Percentiles rank a stretch among this genome's conserved stretches.
Conservation (phyloP, 2,113 vertebrate species). For the Hydrochoerus hydrochaeris region DNA sequence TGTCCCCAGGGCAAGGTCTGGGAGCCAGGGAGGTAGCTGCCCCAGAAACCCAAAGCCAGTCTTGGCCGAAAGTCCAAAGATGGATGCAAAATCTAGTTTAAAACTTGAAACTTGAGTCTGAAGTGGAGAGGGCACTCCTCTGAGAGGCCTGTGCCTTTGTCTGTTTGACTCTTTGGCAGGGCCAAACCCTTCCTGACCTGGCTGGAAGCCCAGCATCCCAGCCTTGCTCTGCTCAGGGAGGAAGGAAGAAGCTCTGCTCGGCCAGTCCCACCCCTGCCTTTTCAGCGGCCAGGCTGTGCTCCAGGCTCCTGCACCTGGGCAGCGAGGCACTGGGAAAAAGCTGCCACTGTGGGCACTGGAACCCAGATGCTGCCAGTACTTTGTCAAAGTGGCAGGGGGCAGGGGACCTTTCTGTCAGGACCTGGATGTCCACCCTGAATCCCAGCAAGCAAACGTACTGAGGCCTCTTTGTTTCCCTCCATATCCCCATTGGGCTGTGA, state of each 20-base stretch:
- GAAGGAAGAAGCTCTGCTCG: constrained; percentile 47
- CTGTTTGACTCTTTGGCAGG: fast-evolving
- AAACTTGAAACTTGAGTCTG: background rate
- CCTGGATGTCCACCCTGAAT: background rate
- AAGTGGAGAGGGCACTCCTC: background rate
- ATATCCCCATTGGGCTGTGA: background rate
- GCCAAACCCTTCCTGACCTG: background rate
- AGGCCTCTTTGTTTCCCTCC: background rate
- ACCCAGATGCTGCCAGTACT: background rate
- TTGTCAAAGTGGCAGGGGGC: background rate
- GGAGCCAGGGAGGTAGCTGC: background rate
- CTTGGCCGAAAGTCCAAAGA: background rate
- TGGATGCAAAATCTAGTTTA: constrained; percentile 37
- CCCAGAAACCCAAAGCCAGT: background rate
- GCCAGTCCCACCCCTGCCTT: constrained; percentile 24
- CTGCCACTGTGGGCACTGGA: background rate
- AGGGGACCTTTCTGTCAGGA: background rate
- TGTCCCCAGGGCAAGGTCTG: background rate
- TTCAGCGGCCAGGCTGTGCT: background rate
- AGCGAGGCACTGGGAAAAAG: background rate
- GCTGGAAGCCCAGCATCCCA: background rate
- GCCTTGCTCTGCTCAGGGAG: background rate
- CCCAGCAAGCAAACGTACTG: background rate
- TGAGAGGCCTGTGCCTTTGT: background rate
- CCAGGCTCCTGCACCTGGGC: background rate